phyloP scores from a whole-genome alignment of 37 sponge, comb jelly and placozoan species.

The Mnemiopsis leidyi region DNA sequence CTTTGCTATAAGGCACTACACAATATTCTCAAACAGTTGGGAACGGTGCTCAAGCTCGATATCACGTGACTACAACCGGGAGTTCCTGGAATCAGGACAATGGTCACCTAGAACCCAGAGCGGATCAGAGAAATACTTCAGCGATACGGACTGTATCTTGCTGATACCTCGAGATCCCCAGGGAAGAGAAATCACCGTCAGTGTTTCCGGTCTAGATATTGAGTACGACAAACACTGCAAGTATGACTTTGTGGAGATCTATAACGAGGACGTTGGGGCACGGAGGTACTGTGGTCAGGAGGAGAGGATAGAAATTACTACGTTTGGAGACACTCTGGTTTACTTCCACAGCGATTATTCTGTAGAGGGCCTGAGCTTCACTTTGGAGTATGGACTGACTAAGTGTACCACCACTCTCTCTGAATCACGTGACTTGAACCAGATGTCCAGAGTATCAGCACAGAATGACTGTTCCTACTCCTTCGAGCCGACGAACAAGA shows the following conservation, averaged over 20 bases:
- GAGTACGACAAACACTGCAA: slow-evolving; percentile 18
- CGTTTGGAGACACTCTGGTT: not conserved
- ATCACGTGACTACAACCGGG: not conserved
- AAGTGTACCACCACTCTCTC: no score
- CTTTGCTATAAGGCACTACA: not conserved
- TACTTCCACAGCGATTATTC: slow-evolving; percentile 56
- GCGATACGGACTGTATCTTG: not conserved
- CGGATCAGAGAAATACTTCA: not conserved
- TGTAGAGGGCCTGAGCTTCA: not conserved
- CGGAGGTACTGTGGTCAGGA: slow-evolving; percentile 9
- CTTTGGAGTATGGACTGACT: not conserved
- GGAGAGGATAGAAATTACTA: not conserved
- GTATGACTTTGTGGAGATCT: slow-evolving; percentile 52
- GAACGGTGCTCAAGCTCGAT: not conserved
- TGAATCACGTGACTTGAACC: no score
- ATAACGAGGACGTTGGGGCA: not conserved
- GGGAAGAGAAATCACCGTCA: not conserved
- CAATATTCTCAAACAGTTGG: not conserved
- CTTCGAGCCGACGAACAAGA: no score
- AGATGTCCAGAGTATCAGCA: no score
- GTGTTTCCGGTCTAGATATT: not conserved
- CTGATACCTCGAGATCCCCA: not conserved
- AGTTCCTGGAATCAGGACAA: not conserved
- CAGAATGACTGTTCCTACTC: no score
- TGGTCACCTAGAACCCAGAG: slow-evolving; percentile 8